Percentiles rank a stretch among this genome's conserved stretches.
Evolutionary conservation across 2,113 vertebrate species (phyloP).

Genomic region (Balaenoptera acutorostrata): DNA sequence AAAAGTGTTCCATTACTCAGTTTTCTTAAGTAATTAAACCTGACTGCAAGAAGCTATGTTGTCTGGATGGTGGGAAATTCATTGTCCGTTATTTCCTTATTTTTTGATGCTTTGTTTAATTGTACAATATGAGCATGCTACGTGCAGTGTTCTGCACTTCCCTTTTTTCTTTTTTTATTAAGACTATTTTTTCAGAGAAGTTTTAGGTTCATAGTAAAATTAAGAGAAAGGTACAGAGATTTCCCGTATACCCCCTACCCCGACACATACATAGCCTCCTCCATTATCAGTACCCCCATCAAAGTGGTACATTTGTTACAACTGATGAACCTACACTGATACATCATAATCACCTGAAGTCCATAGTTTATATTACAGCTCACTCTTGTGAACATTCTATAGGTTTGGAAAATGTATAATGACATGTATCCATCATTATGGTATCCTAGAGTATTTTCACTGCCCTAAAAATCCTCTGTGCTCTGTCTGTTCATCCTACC

Average conservation of each 20-base stretch:
- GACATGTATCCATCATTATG: background rate
- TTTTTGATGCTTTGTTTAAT: background rate
- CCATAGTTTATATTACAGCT: background rate
- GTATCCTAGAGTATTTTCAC: background rate
- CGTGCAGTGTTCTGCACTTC: background rate
- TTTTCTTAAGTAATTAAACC: conserved; percentile 6
- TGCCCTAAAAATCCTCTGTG: background rate
- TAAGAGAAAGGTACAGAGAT: background rate
- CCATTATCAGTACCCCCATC: background rate
- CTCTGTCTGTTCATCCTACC: background rate
- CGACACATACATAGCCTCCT: background rate
- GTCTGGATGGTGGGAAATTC: background rate
- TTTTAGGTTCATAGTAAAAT: background rate
- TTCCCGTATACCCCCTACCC: too few species aligned
- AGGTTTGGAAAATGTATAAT: background rate
- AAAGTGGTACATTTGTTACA: background rate
- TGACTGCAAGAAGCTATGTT: background rate
- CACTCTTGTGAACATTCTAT: background rate
- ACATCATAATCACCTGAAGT: background rate
- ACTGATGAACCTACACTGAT: background rate
- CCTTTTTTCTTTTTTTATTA: background rate
- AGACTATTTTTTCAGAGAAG: background rate
- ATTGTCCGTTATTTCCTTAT: background rate
- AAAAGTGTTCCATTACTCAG: background rate
- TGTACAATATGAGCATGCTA: background rate